These are phyloP conservation scores for Palythoa grandiflora DNA, from an alignment of 92 coral and sea anemone genomes.

Conservation along the genomic window DNA sequence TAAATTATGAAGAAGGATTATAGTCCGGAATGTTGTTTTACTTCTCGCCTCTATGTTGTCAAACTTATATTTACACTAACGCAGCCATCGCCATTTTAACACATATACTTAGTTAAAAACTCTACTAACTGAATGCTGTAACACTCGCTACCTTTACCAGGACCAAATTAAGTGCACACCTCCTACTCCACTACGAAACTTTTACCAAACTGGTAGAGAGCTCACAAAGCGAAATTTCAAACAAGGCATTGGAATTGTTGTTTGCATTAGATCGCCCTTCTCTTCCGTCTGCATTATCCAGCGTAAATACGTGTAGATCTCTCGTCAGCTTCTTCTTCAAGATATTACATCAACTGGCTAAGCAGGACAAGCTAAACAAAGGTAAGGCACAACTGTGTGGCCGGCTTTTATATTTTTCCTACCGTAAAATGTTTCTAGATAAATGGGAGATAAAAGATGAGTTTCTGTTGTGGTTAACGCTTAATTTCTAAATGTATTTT, in stretches of 20 bases:
- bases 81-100: neutral
- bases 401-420: too few relatives aligned
- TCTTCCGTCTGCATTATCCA: conserved; percentile 19
- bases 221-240: conserved; percentile 18
- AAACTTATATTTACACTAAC: neutral
- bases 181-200: conserved; percentile 12
- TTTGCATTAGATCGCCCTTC: conserved; percentile 22
- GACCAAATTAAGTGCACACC: conserved; percentile 26
- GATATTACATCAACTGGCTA: conserved; percentile 25
- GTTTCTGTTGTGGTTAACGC: too few relatives aligned
- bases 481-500: too few relatives aligned
- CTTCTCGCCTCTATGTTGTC: too few relatives aligned
- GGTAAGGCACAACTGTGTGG: neutral
- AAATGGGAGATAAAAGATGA: too few relatives aligned
- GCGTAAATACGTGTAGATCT: conserved; percentile 42
- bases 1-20: too few relatives aligned
- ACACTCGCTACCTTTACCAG: neutral
- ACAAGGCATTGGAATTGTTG: conserved; percentile 22
- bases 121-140: neutral
- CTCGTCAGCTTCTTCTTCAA: conserved; percentile 26
- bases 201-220: conserved; percentile 31
- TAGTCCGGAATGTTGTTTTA: too few relatives aligned
- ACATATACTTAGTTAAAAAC: neutral
- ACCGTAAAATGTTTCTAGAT: too few relatives aligned
- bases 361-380: conserved; percentile 16